These are phyloP conservation scores for Heliconius nattereri DNA, from an alignment of 1,140 invertebrate genomes.

Conservation along the genomic window DNA sequence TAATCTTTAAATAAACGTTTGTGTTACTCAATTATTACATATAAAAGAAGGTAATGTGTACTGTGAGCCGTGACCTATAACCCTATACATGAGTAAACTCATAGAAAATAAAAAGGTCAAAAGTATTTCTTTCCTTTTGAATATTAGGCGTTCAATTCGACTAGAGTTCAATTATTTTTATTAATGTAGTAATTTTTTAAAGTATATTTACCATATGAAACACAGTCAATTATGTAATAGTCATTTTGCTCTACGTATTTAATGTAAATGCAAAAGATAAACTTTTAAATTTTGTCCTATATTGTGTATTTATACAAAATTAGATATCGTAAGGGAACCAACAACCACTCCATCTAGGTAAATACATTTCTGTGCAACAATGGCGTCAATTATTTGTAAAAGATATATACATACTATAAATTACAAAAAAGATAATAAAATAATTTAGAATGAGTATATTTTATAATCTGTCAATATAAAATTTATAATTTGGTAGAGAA, in stretches of 20 bases:
- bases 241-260: no score
- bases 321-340: no score
- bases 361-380: no score
- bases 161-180: neutral
- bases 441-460: neutral
- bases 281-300: no score
- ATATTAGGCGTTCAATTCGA: neutral
- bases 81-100: neutral
- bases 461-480: constrained; percentile 13
- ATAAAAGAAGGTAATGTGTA: neutral
- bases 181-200: neutral
- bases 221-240: no score
- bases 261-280: no score
- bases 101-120: constrained; percentile 8
- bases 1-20: neutral
- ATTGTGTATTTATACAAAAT: no score
- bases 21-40: neutral
- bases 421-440: neutral
- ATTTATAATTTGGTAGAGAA: constrained; percentile 25
- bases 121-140: constrained; percentile 2
- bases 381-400: no score
- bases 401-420: neutral
- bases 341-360: no score
- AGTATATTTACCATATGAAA: no score
- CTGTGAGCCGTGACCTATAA: neutral